A percentile compares a stretch with the other conserved stretches of the same genome.
Conservation (phyloP, 2,113 vertebrate species). For the Morone saxatilis region DNA sequence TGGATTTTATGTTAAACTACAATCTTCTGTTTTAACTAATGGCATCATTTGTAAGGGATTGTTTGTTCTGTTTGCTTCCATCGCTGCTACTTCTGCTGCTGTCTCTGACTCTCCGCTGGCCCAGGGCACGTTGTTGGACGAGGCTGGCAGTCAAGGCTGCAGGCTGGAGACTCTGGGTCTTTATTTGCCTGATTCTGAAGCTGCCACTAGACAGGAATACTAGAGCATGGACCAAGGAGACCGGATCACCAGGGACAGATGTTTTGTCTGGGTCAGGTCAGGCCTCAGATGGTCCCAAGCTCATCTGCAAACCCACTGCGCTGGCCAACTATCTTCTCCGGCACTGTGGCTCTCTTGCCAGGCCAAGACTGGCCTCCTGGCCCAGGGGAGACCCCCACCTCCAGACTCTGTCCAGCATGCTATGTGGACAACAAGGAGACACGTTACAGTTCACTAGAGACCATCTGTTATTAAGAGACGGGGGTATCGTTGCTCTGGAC, state of each 20-base stretch:
- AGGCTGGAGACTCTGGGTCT: slow-evolving; percentile 63
- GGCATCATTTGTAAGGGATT: slow-evolving; percentile 49
- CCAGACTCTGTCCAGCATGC: slow-evolving; percentile 83
- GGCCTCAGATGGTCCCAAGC: slow-evolving; percentile 37
- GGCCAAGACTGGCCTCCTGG: slow-evolving; percentile 64
- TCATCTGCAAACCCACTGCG: slow-evolving; percentile 86
- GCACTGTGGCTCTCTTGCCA: slow-evolving; percentile 72
- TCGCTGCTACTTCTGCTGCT: slow-evolving; percentile 63
- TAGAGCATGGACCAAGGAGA: background rate
- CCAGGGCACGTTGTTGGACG: slow-evolving; percentile 8
- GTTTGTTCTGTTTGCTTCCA: slow-evolving; percentile 67
- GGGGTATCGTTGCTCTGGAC: slow-evolving; percentile 87
- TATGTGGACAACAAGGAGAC: slow-evolving; percentile 64
- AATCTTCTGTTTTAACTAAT: slow-evolving; percentile 18
- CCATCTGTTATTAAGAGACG: slow-evolving; percentile 85
- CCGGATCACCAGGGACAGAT: slow-evolving; percentile 6
- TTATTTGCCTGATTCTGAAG: slow-evolving; percentile 61
- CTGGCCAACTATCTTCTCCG: slow-evolving; percentile 83
- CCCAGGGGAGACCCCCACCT: slow-evolving; percentile 81
- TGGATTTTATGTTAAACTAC: background rate
- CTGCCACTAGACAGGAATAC: slow-evolving; percentile 44
- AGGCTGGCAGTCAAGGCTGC: slow-evolving; percentile 8
- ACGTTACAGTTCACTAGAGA: slow-evolving; percentile 82
- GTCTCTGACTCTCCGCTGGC: slow-evolving; percentile 28
- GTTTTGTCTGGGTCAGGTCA: slow-evolving; percentile 20